Base-by-base conservation (phyloP, 2,797 vertebrate species). In the Eulemur coronatus region DNA sequence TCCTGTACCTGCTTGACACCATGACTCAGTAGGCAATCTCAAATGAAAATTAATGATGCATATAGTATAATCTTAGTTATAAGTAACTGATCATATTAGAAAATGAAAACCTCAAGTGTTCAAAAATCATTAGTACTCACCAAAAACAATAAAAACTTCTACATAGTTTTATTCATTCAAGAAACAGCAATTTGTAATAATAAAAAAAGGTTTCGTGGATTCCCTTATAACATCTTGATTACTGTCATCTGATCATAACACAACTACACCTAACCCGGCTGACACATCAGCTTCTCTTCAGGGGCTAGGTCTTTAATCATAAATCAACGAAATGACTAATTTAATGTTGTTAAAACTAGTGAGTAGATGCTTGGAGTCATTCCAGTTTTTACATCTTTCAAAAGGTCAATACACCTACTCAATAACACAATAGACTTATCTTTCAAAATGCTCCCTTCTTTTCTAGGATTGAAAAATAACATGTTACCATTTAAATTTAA, bases 341-440 rank as follows among this genome's bases (percentile, higher is more conserved):
- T 98, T 97, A 98, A 98, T 96, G 98, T 41, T 98, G 97, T 97
- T 98, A 98, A 98, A 98, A 95, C 70, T 96, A 98, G 90, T 84
- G 94, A 98, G 97, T 94, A 98, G 95, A 98, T 98, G 98, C 98
- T 98, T 99, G 98, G 98, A 99, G 98, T 96, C 98, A 98, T 98
- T 99, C 99, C 97, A 98, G 98, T 98, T 99, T 98, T 98, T 97
- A 97, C 97, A 98, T 97, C 98, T 99, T 99, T 98, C 99, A 98
- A 99, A 99, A 99, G 99, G 99, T 99, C 99, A 99, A 98, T 98
- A 99, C 96, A 99, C 98, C 98, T 99, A 99, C 99, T 99, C 99
- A 99, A 97, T 99, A 98, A 98, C 97, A 98, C 98, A 99, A 99
- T 97, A 98, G 94, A 96, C 63, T 89, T 97, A 97, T 97, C 97